Evolutionary conservation across 2,113 vertebrate genomes (phyloP).

Genomic region (Lophura nycthemera): DNA sequence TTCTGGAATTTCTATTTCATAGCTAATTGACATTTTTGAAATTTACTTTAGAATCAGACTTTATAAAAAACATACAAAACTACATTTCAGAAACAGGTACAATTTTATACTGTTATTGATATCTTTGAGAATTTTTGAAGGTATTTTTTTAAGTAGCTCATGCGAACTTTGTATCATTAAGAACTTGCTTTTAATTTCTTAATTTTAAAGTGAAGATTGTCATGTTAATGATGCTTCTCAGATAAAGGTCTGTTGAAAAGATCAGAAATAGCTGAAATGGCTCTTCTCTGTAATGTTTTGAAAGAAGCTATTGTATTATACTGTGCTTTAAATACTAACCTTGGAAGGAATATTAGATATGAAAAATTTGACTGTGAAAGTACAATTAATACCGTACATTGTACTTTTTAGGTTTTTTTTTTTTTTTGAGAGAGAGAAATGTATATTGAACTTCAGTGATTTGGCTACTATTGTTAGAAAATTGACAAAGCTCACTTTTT

Average conservation of each 20-base stretch:
- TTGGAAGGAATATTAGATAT: background rate
- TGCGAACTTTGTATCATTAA: background rate
- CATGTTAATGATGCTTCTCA: background rate
- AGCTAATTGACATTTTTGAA: background rate
- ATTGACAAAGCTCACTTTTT: background rate
- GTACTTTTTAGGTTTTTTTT: background rate
- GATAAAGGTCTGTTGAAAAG: background rate
- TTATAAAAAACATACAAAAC: background rate
- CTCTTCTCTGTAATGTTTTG: background rate
- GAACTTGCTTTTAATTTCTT: background rate
- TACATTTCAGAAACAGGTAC: background rate
- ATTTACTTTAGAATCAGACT: background rate
- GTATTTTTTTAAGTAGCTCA: background rate
- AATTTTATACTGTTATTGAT: background rate
- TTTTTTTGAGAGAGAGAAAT: background rate
- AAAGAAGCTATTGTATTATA: background rate
- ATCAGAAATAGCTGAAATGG: background rate
- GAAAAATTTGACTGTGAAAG: background rate
- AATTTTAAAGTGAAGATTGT: background rate
- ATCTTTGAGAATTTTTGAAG: background rate
- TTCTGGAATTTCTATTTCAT: background rate
- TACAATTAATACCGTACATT: background rate
- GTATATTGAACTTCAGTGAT: background rate
- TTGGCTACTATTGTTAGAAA: background rate
- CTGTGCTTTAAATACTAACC: background rate